A percentile compares a stretch with the other conserved stretches of the same genome.
Evolutionary conservation across 30 jellyfish, hydroid and myxozoan genomes (phyloP).

Genomic region (Aurelia sp.): DNA sequence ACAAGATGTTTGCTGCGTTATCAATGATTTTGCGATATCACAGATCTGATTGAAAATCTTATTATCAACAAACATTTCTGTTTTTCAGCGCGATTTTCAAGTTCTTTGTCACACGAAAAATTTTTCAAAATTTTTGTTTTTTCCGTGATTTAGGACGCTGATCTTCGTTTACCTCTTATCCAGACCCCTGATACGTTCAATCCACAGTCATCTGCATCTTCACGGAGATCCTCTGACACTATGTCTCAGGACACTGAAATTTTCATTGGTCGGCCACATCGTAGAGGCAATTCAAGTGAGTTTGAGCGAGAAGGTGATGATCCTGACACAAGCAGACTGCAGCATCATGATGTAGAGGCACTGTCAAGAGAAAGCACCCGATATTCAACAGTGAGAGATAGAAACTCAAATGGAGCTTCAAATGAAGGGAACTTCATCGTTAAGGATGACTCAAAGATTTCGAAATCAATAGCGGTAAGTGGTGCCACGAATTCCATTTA

Average conservation of each 20-base stretch:
- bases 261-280: slow-evolving; percentile 17
- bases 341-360: too few relatives aligned
- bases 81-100: neutral
- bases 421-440: neutral
- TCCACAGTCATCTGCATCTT: slow-evolving; percentile 50
- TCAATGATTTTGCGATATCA: too few relatives aligned
- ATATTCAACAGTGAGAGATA: too few relatives aligned
- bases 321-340: too few relatives aligned
- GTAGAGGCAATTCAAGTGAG: neutral
- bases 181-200: slow-evolving; percentile 66
- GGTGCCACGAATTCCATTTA: neutral
- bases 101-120: neutral
- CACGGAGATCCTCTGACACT: slow-evolving; percentile 45
- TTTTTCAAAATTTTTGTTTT: too few relatives aligned
- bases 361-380: too few relatives aligned
- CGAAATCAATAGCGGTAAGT: slow-evolving; percentile 55
- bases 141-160: neutral
- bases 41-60: too few relatives aligned
- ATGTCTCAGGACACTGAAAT: slow-evolving; percentile 58
- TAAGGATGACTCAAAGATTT: slow-evolving; percentile 39
- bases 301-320: too few relatives aligned
- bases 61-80: neutral
- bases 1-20: too few relatives aligned
- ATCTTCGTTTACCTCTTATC: slow-evolving; percentile 18
- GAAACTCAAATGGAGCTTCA: neutral